Evolutionary conservation across 2,888 invertebrate species (phyloP).

Genomic region (Eudemis profundana): DNA sequence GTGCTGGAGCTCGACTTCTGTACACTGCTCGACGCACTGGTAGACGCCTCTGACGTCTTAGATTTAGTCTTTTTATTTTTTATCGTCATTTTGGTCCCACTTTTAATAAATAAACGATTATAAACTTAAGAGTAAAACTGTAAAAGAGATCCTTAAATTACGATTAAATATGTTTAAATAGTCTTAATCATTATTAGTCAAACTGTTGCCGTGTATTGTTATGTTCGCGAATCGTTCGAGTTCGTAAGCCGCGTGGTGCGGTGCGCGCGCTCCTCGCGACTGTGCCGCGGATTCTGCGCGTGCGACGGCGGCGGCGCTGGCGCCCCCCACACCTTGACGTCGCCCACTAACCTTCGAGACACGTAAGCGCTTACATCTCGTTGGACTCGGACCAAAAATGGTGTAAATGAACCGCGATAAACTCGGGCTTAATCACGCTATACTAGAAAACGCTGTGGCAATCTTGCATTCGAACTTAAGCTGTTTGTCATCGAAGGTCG

Average conservation of each 20-base stretch:
- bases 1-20: slow-evolving; percentile 77
- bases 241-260: slow-evolving; percentile 74
- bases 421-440: slow-evolving; percentile 54
- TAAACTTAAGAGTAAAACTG: slow-evolving; percentile 51
- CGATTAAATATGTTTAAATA: slow-evolving; percentile 69
- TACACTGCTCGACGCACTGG: slow-evolving; percentile 78
- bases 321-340: slow-evolving; percentile 63
- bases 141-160: slow-evolving; percentile 70
- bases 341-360: slow-evolving; percentile 79
- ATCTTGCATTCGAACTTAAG: slow-evolving; percentile 16
- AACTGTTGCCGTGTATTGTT: slow-evolving; percentile 73
- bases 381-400: slow-evolving; percentile 81
- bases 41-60: slow-evolving; percentile 71
- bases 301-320: slow-evolving; percentile 57
- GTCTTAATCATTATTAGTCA: slow-evolving; percentile 69
- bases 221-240: slow-evolving; percentile 81
- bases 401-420: slow-evolving; percentile 59
- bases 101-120: slow-evolving; percentile 53
- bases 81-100: slow-evolving; percentile 82
- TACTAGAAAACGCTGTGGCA: slow-evolving; percentile 31
- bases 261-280: slow-evolving; percentile 80
- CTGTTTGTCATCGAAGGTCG: slow-evolving; percentile 21
- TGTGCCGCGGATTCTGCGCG: slow-evolving; percentile 76
- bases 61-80: slow-evolving; percentile 85
- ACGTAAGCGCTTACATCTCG: slow-evolving; percentile 82